A percentile compares a stretch with the other conserved stretches of the same genome.
phyloP scores from a whole-genome alignment of 2,888 invertebrate genomes.

The Himalopsyche anomala region DNA sequence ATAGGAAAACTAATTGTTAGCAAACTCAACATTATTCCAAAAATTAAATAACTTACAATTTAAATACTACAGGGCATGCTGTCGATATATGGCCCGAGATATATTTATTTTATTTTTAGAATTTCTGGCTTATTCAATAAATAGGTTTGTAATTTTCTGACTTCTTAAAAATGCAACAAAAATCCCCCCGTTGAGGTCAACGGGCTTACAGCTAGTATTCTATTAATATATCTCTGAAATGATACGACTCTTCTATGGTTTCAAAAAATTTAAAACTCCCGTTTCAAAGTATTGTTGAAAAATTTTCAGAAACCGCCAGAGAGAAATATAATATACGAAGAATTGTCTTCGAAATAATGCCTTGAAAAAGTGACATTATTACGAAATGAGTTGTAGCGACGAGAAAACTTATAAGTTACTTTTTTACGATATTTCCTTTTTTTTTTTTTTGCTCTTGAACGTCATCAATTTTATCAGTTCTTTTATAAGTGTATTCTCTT shows the following conservation, averaged over 20 bases:
- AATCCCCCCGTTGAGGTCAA: no score
- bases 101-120: no score
- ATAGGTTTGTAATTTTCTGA: no score
- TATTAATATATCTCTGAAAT: no score
- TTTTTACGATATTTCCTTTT: background rate
- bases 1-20: no score
- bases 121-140: no score
- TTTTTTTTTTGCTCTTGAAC: conserved; percentile 15
- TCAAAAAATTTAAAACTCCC: conserved; percentile 16
- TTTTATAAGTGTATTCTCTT: conserved; percentile 19
- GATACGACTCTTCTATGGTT: background rate
- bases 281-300: conserved; percentile 18
- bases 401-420: conserved; percentile 31
- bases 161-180: no score
- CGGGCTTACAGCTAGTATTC: no score
- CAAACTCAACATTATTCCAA: no score
- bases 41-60: no score
- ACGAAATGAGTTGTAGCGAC: background rate
- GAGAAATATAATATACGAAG: conserved; percentile 28
- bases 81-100: no score
- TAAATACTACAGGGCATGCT: no score
- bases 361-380: conserved; percentile 36
- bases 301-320: background rate
- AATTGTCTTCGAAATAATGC: conserved; percentile 4
- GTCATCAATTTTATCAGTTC: conserved; percentile 38